Percentiles rank a stretch among this genome's conserved stretches.
Conservation (phyloP, 2,113 vertebrate genomes). For the Illadopsis cleaveri region DNA sequence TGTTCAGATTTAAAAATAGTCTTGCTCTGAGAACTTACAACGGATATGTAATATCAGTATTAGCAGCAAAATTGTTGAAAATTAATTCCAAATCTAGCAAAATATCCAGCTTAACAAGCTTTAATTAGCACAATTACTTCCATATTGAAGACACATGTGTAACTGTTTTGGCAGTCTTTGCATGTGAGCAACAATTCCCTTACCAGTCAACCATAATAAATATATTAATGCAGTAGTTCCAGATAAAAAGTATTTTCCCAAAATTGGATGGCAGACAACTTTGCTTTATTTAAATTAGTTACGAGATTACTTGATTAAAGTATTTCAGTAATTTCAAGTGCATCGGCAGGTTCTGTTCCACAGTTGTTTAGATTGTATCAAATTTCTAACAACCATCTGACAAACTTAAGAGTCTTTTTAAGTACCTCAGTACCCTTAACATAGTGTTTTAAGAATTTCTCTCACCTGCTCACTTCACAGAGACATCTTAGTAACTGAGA, state of each 20-base stretch:
- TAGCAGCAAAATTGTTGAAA: background rate
- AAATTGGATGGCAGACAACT: background rate
- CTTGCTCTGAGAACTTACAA: background rate
- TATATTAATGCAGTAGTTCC: background rate
- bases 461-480: background rate
- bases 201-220: background rate
- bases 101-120: background rate
- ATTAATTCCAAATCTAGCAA: background rate
- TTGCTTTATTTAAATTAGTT: background rate
- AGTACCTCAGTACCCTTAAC: background rate
- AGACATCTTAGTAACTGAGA: background rate
- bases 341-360: background rate
- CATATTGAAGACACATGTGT: background rate
- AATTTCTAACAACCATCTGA: background rate
- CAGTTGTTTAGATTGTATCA: background rate
- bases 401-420: background rate
- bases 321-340: background rate
- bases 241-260: background rate
- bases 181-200: background rate
- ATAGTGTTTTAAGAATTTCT: background rate
- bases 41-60: background rate
- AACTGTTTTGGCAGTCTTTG: constrained; percentile 1
- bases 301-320: background rate
- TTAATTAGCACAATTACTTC: constrained; percentile 20
- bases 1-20: background rate